Percentiles rank a stretch among this genome's conserved stretches.
Evolutionary conservation across 2,797 vertebrate species (phyloP).

Genomic region (Petrocephalus sullivani): DNA sequence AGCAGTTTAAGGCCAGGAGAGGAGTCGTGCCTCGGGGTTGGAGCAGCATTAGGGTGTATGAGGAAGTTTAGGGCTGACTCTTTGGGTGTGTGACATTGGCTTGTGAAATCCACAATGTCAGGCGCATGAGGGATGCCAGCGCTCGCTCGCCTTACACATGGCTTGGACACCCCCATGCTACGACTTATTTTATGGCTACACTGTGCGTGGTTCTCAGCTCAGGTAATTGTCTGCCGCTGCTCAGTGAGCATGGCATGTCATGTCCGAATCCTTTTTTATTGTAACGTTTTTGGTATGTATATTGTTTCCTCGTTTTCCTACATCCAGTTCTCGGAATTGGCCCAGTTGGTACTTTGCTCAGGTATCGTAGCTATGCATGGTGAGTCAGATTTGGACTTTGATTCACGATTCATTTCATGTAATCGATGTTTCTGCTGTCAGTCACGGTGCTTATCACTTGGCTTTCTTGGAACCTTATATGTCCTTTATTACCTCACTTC

Average conservation of each 20-base stretch:
- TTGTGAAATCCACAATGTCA: neutral
- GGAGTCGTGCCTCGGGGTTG: neutral
- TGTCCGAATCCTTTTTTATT: neutral
- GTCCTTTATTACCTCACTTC: neutral
- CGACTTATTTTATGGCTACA: neutral
- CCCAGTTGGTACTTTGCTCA: neutral
- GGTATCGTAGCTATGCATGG: neutral
- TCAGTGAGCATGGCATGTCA: neutral
- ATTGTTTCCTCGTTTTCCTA: neutral
- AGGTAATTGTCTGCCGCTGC: neutral
- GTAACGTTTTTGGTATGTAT: neutral
- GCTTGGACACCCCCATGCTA: neutral
- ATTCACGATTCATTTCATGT: neutral
- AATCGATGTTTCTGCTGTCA: neutral
- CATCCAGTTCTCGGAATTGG: neutral
- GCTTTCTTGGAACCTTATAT: neutral
- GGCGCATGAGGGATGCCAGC: neutral
- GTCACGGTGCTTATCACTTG: neutral
- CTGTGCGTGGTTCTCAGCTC: neutral
- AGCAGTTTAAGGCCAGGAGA: neutral
- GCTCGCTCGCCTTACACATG: too few species aligned
- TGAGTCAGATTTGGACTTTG: neutral
- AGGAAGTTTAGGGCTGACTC: neutral
- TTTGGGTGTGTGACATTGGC: neutral
- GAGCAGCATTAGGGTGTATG: neutral